Base-by-base conservation (phyloP, 2,797 vertebrate genomes). In the Acrocephalus scirpaceus region DNA sequence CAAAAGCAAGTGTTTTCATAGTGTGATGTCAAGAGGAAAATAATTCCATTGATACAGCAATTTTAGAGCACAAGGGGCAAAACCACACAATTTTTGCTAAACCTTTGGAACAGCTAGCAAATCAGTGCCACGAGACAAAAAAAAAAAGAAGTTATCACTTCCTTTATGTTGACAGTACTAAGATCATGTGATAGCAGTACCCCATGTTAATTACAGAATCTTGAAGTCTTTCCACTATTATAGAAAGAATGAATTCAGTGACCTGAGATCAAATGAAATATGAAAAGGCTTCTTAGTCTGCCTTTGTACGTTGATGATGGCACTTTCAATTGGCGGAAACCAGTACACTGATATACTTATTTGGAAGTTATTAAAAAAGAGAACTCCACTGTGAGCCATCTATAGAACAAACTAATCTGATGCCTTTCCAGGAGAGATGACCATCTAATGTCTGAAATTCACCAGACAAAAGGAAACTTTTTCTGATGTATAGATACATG, bases 251-350 rank as follows among this genome's bases (percentile, higher is more conserved):
- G 74, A 92, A 78, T 91, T 92, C 51, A 92, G 51, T 92, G 95
- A 83, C 91, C 74, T 91, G 70, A 92, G 75, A 94, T 91, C 71
- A 92, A 79, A 86, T 83, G 76, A 93, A 96, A 93, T 86, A 95
- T 86, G 58, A 93, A 92, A 96, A 91, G 78, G 26, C 60, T 67
- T 83, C 86, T 95, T 92, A 86, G 67, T 74, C 84, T 87, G 88
- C 67, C 34, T 95, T 95, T 97, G 66, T 93, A 71, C 34, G 47
- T 67, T 72, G 76, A 66, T 81, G 60, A 73, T 88, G 53, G 44
- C 57, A 62, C 82, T 95, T 96, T 86, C 88, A 93, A 29, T 93
- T 56, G n/a, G 75, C 2, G 2, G 70, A 96, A 94, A 85, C 32
- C n/a, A 67, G 83, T 80, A 71, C 67, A 53, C 78, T 86, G 58